A percentile compares a stretch with the other conserved stretches of the same genome.
Conservation (phyloP, 2,888 invertebrate species). For the Orthonychiurus folsomi region DNA sequence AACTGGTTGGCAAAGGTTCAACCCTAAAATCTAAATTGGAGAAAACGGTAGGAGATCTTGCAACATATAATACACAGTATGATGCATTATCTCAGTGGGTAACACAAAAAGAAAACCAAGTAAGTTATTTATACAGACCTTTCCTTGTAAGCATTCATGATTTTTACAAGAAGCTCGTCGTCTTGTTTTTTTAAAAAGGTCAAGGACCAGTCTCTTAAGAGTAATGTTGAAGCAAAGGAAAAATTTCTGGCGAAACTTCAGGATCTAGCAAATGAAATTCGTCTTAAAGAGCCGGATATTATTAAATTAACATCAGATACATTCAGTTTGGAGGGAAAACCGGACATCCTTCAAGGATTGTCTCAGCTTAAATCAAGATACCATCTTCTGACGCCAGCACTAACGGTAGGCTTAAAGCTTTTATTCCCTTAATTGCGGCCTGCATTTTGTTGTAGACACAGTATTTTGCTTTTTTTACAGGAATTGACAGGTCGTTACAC, state of each 20-base stretch:
- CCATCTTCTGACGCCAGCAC: conserved; percentile 67
- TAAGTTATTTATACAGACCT: too few relatives aligned
- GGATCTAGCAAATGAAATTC: conserved; percentile 60
- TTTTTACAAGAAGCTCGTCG: neutral
- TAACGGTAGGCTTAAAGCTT: conserved; percentile 48
- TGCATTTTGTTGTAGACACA: too few relatives aligned
- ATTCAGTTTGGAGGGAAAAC: conserved; percentile 53
- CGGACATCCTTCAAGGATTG: conserved; percentile 62
- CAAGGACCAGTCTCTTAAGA: conserved; percentile 80
- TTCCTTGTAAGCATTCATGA: neutral
- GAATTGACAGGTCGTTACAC: conserved; percentile 76
- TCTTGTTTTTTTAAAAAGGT: conserved; percentile 47
- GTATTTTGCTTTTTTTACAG: conserved; percentile 41
- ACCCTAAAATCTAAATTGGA: conserved; percentile 63
- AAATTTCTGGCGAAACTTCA: conserved; percentile 68
- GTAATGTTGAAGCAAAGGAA: conserved; percentile 71
- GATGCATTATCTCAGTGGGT: conserved; percentile 75
- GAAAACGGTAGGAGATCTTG: conserved; percentile 68
- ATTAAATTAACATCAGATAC: conserved; percentile 11
- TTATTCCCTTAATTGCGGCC: neutral
- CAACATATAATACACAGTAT: conserved; percentile 66
- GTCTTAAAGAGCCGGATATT: conserved; percentile 47
- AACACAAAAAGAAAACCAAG: conserved; percentile 60
- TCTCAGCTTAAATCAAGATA: conserved; percentile 72
- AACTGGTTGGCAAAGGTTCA: conserved; percentile 61